Evolutionary conservation across 2,888 invertebrate genomes (phyloP), one percentile per base, ranked within the genome.

Genomic region (Eudasyphora cyanicolor): DNA sequence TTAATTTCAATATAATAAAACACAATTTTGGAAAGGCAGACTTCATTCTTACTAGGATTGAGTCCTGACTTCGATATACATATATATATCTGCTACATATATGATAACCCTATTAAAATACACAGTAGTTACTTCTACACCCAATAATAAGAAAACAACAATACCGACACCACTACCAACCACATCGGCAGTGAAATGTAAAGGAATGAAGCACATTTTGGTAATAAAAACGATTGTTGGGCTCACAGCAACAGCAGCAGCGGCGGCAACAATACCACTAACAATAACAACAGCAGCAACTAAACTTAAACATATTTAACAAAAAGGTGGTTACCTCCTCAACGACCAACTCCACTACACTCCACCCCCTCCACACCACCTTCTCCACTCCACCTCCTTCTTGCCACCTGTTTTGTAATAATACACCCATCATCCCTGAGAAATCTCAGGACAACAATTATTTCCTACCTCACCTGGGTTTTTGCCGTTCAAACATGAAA

Each of bases 171-270:
- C 45, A 32, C 5, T 5, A 45, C 14, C 7, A 19, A 69, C 51
- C n/a, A 51, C 10, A 76, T 19, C 42, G 51, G 32, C 21, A 27
- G 24, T 5, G 10, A 27, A 3, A 14, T 51, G 38, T 51, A 51
- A 1, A 10, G 21, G 12, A 24, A 29, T 38, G 49, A 51, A 74
- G 54, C 79, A 74, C 79, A 74, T 75, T 79, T 74, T 57, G 64
- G 79, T 74, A 64, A 79, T 79, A 79, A 79, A 79, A 79, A 67
- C 67, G 51, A 67, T 79, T 79, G 60, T 74, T 69, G 32, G 42
- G n/a, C 24, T 73, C 71, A 49, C 62, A 51, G n/a, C 32, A 79
- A n/a, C 35, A 12, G 49, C 27, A 32, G 29, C 42, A 77, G 38
- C 45, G 8, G 24, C 10, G 29, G 29, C 10, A 64, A 1, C 19